Evolutionary conservation across 2,113 vertebrate genomes (phyloP).

Genomic region (Varanus salvator): DNA sequence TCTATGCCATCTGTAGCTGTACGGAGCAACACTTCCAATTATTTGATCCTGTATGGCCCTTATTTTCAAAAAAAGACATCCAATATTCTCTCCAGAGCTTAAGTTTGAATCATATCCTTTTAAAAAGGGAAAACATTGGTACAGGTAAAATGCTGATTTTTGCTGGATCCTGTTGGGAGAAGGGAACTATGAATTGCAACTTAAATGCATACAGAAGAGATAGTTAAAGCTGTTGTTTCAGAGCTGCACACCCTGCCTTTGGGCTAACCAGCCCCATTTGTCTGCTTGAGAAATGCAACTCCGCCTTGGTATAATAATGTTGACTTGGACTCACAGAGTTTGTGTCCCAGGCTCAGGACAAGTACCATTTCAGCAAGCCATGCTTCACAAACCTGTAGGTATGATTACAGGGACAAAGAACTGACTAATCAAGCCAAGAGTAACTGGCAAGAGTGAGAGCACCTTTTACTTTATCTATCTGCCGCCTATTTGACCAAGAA

Average conservation of each 20-base stretch:
- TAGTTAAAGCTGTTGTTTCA: rapidly evolving
- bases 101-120: background rate
- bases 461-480: conserved; percentile 49
- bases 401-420: background rate
- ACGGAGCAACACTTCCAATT: too few species aligned
- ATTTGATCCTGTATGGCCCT: background rate
- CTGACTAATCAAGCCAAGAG: conserved; percentile 27
- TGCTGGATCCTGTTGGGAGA: background rate
- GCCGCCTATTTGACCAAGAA: conserved; percentile 49
- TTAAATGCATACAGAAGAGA: background rate
- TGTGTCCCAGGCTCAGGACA: background rate
- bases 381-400: background rate
- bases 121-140: background rate
- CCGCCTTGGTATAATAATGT: rapidly evolving
- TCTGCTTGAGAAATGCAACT: background rate
- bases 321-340: background rate
- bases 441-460: conserved; percentile 16
- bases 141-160: conserved; percentile 24
- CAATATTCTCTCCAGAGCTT: background rate
- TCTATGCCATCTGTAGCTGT: background rate
- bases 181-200: conserved; percentile 10
- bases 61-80: background rate
- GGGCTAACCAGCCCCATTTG: background rate
- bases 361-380: background rate
- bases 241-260: conserved; percentile 13